Evolutionary conservation across 2,113 vertebrate species (phyloP).

Genomic region (Grantiella picta): DNA sequence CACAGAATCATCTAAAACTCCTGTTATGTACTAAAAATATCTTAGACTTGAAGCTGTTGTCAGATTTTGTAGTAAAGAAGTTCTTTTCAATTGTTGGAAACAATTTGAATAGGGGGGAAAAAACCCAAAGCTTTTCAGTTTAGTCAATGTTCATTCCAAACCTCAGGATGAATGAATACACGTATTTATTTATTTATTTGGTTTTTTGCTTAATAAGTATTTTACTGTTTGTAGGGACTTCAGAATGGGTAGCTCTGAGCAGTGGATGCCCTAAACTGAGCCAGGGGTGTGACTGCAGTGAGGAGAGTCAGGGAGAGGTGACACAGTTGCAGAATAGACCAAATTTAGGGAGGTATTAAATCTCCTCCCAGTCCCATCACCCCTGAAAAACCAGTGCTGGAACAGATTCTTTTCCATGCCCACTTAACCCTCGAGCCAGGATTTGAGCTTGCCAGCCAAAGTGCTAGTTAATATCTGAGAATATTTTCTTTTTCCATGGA

Average conservation of each 20-base stretch:
- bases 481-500: not conserved
- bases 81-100: not conserved
- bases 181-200: not conserved
- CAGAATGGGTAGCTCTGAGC: not conserved
- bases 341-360: not conserved
- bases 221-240: not conserved
- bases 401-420: not conserved
- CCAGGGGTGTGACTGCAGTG: not conserved
- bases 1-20: not conserved
- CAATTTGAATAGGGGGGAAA: not conserved
- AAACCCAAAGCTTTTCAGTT: not conserved
- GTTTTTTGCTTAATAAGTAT: not conserved
- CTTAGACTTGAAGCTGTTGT: not conserved
- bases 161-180: not conserved
- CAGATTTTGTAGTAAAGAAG: not conserved
- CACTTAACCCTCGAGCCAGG: not conserved
- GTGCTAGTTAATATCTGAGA: not conserved
- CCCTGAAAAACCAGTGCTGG: not conserved
- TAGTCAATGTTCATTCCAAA: not conserved
- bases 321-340: not conserved
- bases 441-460: not conserved
- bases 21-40: not conserved
- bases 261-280: not conserved
- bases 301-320: not conserved
- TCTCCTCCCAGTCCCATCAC: not conserved